These are phyloP conservation scores for Ceramica pisi DNA, from an alignment of 2,888 invertebrate species.

Conservation along the genomic window DNA sequence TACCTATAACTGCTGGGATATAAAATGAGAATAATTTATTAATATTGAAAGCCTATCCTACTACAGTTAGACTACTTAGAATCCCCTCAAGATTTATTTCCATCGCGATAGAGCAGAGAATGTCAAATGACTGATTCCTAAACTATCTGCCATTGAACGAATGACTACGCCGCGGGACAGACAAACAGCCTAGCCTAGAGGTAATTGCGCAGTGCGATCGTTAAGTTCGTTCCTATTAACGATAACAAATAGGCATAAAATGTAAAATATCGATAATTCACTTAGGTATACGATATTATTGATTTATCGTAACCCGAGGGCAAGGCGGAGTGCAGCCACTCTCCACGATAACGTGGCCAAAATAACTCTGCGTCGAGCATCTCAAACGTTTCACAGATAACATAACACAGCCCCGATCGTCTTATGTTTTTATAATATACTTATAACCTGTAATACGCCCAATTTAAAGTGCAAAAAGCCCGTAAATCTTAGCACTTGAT, in stretches of 20 bases:
- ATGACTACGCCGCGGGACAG: conserved; percentile 43
- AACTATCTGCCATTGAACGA: conserved; percentile 43
- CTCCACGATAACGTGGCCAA: conserved; percentile 87
- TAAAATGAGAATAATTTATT: not conserved
- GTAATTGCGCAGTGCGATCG: conserved; percentile 64
- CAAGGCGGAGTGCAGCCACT: conserved; percentile 77
- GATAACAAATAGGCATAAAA: conserved; percentile 72
- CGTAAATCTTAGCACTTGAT: conserved; percentile 63
- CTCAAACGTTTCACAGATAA: conserved; percentile 83
- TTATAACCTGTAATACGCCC: conserved; percentile 58
- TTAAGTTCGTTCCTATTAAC: conserved; percentile 69
- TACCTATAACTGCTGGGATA: not conserved
- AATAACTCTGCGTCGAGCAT: conserved; percentile 84
- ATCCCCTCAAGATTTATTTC: conserved; percentile 17
- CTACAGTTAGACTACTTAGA: conserved; percentile 11
- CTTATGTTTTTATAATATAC: conserved; percentile 76
- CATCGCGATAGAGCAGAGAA: conserved; percentile 18
- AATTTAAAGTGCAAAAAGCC: conserved; percentile 68
- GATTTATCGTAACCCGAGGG: conserved; percentile 85
- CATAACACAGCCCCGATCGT: conserved; percentile 70
- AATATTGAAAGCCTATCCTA: conserved; percentile 13
- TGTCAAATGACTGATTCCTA: conserved; percentile 55
- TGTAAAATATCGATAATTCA: conserved; percentile 81
- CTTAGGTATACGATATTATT: conserved; percentile 81
- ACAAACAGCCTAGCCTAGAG: conserved; percentile 62